phyloP scores from a whole-genome alignment of 1,140 invertebrate genomes.

The Bombus fervidus region DNA sequence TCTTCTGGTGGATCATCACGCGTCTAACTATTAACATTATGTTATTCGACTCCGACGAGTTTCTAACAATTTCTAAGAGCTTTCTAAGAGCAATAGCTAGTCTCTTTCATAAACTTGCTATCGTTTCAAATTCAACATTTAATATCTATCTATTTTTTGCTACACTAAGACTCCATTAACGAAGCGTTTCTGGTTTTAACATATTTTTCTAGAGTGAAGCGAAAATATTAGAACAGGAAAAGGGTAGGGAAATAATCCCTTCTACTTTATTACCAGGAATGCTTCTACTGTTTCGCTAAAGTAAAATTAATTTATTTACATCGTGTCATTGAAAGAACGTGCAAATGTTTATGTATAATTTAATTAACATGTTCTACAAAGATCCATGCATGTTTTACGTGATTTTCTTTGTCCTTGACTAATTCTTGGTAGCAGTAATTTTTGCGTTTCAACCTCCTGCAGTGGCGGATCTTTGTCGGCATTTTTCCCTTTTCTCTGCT shows the following conservation, averaged over 20 bases:
- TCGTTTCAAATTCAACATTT: neutral
- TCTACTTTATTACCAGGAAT: accelerated
- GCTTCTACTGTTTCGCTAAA: neutral
- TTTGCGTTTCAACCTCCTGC: conserved; percentile 9
- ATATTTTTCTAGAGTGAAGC: too few species aligned
- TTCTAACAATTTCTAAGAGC: conserved; percentile 5
- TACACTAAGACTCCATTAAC: neutral
- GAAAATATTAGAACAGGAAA: neutral
- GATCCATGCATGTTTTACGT: conserved; percentile 11
- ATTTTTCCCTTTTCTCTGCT: conserved; percentile 13
- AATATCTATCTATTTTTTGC: neutral
- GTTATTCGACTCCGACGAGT: neutral
- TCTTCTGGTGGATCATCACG: conserved; percentile 5
- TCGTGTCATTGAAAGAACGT: conserved; percentile 27
- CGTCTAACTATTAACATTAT: conserved; percentile 13
- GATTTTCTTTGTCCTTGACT: conserved; percentile 45
- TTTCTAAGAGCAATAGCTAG: neutral
- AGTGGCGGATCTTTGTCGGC: conserved; percentile 34
- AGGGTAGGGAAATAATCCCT: neutral
- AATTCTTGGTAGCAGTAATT: conserved; percentile 13
- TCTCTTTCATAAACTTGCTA: neutral
- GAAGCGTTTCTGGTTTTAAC: neutral
- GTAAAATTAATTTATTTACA: neutral
- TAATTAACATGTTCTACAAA: conserved; percentile 72
- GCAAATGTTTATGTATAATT: conserved; percentile 69